Evolutionary conservation across 2,888 invertebrate species (phyloP).

Genomic region (Drosophila maculinotata): DNA sequence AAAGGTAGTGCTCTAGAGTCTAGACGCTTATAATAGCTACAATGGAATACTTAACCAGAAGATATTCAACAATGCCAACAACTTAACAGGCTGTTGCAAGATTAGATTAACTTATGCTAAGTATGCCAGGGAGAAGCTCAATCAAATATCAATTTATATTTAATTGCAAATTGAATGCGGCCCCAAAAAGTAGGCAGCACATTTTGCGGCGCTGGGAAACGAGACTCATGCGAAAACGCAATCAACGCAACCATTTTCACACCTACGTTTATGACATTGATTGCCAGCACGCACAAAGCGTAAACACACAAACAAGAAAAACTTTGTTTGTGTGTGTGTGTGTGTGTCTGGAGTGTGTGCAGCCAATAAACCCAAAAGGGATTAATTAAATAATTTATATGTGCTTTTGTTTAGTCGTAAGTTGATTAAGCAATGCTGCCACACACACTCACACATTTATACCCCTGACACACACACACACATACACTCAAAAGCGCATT

Average conservation of each 20-base stretch:
- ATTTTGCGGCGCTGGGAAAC: slow-evolving; percentile 42
- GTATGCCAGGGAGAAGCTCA: slow-evolving; percentile 22
- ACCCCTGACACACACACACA: not conserved
- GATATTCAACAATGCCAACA: not conserved
- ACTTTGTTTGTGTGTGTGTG: slow-evolving; percentile 9
- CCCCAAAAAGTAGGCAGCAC: slow-evolving; percentile 55
- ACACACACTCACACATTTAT: slow-evolving; percentile 5
- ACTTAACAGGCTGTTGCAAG: not conserved
- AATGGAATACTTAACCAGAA: not conserved
- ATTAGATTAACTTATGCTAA: slow-evolving; percentile 26
- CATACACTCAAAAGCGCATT: slow-evolving; percentile 66
- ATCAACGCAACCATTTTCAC: slow-evolving; percentile 67
- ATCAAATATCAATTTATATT: slow-evolving; percentile 61
- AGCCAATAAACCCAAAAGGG: slow-evolving; percentile 70
- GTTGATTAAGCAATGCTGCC: slow-evolving; percentile 68
- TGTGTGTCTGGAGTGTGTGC: slow-evolving; percentile 38
- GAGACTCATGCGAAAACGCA: slow-evolving; percentile 67
- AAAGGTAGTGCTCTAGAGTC: too few relatives aligned
- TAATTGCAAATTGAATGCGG: slow-evolving; percentile 54
- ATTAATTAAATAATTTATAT: slow-evolving; percentile 79
- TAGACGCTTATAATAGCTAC: not conserved
- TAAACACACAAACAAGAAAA: slow-evolving; percentile 12
- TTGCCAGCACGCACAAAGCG: slow-evolving; percentile 67
- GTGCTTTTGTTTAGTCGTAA: slow-evolving; percentile 74
- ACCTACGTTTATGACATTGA: slow-evolving; percentile 78